Conservation (phyloP, 2,113 vertebrate genomes). For the Bos javanicus region DNA sequence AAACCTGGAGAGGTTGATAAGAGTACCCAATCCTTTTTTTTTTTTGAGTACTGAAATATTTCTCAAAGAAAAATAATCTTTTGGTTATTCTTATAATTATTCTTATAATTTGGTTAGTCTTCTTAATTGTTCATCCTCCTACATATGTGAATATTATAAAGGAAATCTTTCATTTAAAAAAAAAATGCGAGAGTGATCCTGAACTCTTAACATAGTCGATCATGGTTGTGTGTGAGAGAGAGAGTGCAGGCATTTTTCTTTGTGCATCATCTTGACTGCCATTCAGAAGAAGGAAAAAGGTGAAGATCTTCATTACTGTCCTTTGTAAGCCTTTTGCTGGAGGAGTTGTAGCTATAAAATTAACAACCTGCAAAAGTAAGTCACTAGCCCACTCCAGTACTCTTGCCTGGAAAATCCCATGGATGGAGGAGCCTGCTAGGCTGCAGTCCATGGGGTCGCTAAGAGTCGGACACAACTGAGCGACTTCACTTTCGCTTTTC, state of each 20-base stretch:
- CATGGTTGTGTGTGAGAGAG: neutral
- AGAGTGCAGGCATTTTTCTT: neutral
- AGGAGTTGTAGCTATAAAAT: neutral
- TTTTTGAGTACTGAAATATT: neutral
- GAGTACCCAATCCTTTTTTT: neutral
- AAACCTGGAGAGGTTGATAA: neutral
- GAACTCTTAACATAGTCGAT: neutral
- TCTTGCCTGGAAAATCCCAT: too few relatives aligned
- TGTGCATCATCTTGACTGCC: neutral
- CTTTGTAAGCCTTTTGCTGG: neutral
- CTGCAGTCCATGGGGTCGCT: too few relatives aligned
- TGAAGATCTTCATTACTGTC: neutral
- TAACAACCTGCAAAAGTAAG: neutral
- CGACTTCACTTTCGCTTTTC: too few relatives aligned
- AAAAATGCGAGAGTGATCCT: neutral
- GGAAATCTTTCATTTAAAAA: neutral
- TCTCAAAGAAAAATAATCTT: neutral
- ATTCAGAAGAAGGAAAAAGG: neutral
- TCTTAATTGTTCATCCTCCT: constrained; percentile 2
- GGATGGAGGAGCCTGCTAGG: too few relatives aligned
- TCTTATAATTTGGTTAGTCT: neutral
- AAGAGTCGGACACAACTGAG: too few relatives aligned
- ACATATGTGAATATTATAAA: neutral
- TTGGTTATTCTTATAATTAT: neutral
- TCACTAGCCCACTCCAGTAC: neutral